Conservation (phyloP, 1,140 invertebrate genomes). For the Drosophila pachea region DNA sequence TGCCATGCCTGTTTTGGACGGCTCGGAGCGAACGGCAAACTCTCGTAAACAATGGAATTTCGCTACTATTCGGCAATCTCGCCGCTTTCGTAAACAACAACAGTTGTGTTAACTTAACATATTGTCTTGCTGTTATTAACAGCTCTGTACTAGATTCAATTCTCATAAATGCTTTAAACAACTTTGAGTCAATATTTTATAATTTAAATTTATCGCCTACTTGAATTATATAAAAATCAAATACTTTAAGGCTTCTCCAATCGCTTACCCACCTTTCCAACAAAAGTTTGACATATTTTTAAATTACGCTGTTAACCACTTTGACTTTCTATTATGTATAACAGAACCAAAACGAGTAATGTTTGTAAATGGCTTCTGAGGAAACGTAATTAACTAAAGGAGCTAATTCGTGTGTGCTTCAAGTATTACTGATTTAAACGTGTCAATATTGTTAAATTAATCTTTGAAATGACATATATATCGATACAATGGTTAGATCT, state of each 20-base stretch:
- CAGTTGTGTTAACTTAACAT: conserved; percentile 7
- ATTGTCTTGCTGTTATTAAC: conserved; percentile 6
- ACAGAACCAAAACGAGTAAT: not conserved
- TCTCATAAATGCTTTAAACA: too few species aligned
- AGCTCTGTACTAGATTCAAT: not conserved
- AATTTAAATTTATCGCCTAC: too few species aligned
- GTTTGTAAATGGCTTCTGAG: not conserved
- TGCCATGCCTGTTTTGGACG: conserved; percentile 46
- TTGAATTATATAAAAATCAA: too few species aligned
- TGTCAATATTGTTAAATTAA: too few species aligned
- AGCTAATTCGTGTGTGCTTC: too few species aligned
- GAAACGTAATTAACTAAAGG: too few species aligned
- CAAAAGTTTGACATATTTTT: not conserved
- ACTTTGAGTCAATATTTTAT: too few species aligned
- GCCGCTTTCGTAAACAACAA: not conserved
- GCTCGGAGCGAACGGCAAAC: conserved; percentile 7
- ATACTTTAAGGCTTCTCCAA: not conserved
- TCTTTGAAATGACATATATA: too few species aligned
- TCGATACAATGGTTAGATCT: not conserved
- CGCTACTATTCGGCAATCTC: not conserved
- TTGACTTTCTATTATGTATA: not conserved
- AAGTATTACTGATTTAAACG: not conserved
- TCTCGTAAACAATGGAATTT: conserved; percentile 12
- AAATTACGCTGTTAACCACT: not conserved
- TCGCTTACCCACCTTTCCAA: not conserved